Evolutionary conservation across 2,797 vertebrate genomes (phyloP).

Genomic region (Tangara arthus): DNA sequence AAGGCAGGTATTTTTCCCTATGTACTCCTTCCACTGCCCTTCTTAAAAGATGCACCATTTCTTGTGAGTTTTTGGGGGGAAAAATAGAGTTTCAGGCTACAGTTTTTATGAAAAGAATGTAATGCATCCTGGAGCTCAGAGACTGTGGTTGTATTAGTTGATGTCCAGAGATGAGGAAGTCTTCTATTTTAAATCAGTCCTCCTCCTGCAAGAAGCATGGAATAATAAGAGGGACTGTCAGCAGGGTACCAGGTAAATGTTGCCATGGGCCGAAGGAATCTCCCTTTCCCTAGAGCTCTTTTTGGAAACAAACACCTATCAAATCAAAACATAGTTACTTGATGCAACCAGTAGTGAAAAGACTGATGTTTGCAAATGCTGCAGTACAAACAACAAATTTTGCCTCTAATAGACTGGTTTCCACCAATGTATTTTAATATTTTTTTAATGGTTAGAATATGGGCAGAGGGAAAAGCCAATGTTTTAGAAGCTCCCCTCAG

Average conservation of each 20-base stretch:
- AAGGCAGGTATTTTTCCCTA: neutral
- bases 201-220: neutral
- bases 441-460: neutral
- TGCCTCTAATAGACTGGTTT: neutral
- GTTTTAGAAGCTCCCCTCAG: neutral
- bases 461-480: neutral
- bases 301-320: conserved; percentile 29
- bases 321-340: conserved; percentile 46
- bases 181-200: neutral
- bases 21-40: neutral
- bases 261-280: neutral
- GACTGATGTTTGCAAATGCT: conserved; percentile 46
- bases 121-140: neutral
- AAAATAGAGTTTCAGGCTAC: neutral
- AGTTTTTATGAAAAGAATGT: neutral
- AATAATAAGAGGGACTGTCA: neutral
- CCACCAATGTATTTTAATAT: neutral
- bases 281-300: neutral
- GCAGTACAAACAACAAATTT: conserved; percentile 29
- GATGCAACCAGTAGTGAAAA: neutral
- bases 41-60: neutral
- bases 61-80: neutral
- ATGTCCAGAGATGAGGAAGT: neutral
- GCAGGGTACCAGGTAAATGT: neutral
- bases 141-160: neutral